Evolutionary conservation across 2,888 invertebrate genomes (phyloP), one percentile per base, ranked within the genome.

Genomic region (Cetonia aurata): DNA sequence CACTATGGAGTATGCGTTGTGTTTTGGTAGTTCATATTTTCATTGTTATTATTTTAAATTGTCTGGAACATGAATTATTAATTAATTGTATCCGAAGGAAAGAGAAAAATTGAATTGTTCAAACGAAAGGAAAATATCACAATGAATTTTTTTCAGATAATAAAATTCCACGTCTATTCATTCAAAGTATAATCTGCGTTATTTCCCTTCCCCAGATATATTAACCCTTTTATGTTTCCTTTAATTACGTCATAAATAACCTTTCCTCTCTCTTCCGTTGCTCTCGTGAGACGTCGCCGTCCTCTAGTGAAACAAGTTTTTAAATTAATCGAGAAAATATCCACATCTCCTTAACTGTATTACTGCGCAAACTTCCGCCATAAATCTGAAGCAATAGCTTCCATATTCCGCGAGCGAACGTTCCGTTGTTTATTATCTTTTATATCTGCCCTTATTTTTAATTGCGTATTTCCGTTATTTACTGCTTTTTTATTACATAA

Each of bases 401-500:
- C 76, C 75, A 77, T 77, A 77, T 77, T 78, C 77, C 73, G 75
- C 73, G n/a, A 15, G 48, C 72, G 73, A 75, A 73, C 73, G 75
- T 66, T 41, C 71, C 69, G 73, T 76, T 77, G 76, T 77, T 78
- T 77, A 77, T 77, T 75, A 75, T 76, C 77, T 74, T 75, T 77
- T 77, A 77, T 77, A 76, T 77, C 74, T 69, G 72, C 72, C 72
- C 75, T 72, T 72, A 76, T 77, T 77, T 77, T 78, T 78, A 78
- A 78, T 77, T 78, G 77, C 77, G 69, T 75, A 75, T 77, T 78
- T 78, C 77, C 76, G 76, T 77, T 77, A 78, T 78, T 77, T 78
- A 78, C 72, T 72, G 73, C 69, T 67, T 73, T 75, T 75, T 76
- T 76, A 77, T 77, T 78, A 74, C 75, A 74, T 76, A 76, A 78